phyloP scores from a whole-genome alignment of 2,888 invertebrate genomes.

The Blastobasis adustella region DNA sequence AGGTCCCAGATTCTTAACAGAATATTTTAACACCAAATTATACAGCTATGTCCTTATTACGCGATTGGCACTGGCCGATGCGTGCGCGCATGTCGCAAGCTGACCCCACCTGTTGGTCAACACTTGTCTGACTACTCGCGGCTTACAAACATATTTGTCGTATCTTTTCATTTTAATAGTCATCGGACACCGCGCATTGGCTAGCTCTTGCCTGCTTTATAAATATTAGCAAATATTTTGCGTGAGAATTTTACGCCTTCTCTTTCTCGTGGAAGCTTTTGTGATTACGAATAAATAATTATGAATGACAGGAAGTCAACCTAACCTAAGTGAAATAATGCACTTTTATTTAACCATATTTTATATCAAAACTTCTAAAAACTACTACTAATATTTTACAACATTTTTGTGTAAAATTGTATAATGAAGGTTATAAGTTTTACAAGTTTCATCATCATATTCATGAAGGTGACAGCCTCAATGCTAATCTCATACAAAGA shows the following conservation, averaged over 20 bases:
- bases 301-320: too few relatives aligned
- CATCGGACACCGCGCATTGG: neutral
- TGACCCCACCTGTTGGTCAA: conserved; percentile 34
- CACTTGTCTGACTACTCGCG: conserved; percentile 29
- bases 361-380: neutral
- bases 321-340: too few relatives aligned
- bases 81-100: conserved; percentile 25
- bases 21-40: conserved; percentile 17
- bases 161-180: conserved; percentile 3
- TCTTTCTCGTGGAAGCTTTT: too few relatives aligned
- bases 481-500: conserved; percentile 1
- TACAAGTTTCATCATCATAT: conserved; percentile 1
- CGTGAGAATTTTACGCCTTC: too few relatives aligned
- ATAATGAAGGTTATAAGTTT: neutral
- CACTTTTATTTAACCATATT: neutral
- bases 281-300: too few relatives aligned
- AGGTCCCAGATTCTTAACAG: neutral
- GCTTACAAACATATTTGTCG: neutral
- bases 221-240: neutral
- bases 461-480: conserved; percentile 1
- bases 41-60: conserved; percentile 33
- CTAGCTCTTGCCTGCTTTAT: neutral
- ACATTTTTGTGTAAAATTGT: neutral
- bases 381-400: neutral
- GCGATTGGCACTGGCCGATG: conserved; percentile 22